Evolutionary conservation across 2,888 invertebrate genomes (phyloP).

Genomic region (Leucozona laternaria): DNA sequence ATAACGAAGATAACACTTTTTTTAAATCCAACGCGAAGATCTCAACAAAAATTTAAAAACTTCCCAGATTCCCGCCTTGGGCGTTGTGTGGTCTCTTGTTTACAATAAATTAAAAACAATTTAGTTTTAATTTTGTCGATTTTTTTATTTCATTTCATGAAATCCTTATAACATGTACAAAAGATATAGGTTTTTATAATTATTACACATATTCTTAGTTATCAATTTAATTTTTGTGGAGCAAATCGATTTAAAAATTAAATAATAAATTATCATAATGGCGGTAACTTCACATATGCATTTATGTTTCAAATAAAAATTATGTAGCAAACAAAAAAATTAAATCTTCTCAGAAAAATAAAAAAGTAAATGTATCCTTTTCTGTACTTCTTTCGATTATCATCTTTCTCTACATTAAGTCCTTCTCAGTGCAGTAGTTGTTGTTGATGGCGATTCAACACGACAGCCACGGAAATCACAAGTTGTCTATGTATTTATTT

Average conservation of each 20-base stretch:
- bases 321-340: conserved; percentile 9
- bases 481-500: conserved; percentile 47
- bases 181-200: conserved; percentile 74
- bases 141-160: conserved; percentile 73
- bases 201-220: conserved; percentile 60
- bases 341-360: not conserved
- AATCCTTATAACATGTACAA: conserved; percentile 75
- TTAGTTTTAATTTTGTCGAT: conserved; percentile 36
- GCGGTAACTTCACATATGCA: conserved; percentile 51
- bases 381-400: conserved; percentile 31
- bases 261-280: conserved; percentile 69
- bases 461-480: conserved; percentile 57
- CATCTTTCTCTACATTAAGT: not conserved
- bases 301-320: conserved; percentile 17
- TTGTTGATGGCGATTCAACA: conserved; percentile 21
- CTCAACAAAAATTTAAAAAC: no score
- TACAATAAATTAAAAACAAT: not conserved
- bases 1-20: no score
- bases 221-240: conserved; percentile 53
- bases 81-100: not conserved
- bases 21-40: no score
- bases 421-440: not conserved
- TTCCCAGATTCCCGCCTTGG: no score
- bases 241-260: conserved; percentile 60
- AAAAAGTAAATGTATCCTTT: conserved; percentile 14